A percentile compares a stretch with the other conserved stretches of the same genome.
Conservation (phyloP, 2,888 invertebrate species). For the Aricia artaxerxes region DNA sequence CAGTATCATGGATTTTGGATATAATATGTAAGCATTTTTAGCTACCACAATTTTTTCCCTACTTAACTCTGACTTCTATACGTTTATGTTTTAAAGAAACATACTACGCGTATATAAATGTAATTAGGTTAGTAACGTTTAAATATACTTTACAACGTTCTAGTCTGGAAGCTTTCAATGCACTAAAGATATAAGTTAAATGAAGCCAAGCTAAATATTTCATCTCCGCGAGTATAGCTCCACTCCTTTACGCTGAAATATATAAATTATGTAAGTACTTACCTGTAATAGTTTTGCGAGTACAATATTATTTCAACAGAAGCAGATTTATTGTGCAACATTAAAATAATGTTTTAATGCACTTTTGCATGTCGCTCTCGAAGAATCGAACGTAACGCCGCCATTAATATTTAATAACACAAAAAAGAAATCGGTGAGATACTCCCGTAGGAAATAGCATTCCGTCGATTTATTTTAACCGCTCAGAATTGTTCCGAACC, state of each 20-base stretch:
- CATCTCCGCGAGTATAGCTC: slow-evolving; percentile 1
- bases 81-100: neutral
- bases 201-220: slow-evolving; percentile 1
- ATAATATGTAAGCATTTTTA: too few species aligned
- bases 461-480: slow-evolving; percentile 76
- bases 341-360: neutral
- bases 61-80: neutral
- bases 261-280: neutral
- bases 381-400: neutral
- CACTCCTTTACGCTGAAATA: neutral
- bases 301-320: neutral
- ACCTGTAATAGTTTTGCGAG: slow-evolving; percentile 17
- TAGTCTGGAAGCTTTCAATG: slow-evolving; percentile 10
- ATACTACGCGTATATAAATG: neutral
- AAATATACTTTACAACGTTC: neutral
- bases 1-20: too few species aligned
- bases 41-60: neutral
- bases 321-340: neutral
- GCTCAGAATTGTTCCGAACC: slow-evolving; percentile 71
- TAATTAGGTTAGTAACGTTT: neutral
- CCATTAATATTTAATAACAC: slow-evolving; percentile 33
- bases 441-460: slow-evolving; percentile 66
- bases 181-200: slow-evolving; percentile 12
- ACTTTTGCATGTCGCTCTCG: neutral
- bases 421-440: slow-evolving; percentile 39